Evolutionary conservation across 2,113 vertebrate genomes (phyloP).

Genomic region (Oncorhynchus keta): DNA sequence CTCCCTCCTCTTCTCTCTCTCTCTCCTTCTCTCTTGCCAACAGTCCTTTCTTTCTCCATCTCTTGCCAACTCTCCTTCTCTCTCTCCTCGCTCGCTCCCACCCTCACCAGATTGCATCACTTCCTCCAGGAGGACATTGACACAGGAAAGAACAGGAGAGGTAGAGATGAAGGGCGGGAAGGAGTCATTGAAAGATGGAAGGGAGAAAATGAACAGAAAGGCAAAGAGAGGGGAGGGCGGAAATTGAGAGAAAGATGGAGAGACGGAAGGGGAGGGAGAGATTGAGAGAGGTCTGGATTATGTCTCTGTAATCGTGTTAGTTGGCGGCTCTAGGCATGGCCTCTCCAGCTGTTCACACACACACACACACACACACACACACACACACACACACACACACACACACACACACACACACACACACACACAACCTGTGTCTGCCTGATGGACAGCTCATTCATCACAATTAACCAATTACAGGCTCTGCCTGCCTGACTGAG

Average conservation of each 20-base stretch:
- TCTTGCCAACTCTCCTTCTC: background rate
- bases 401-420: too few relatives aligned
- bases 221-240: background rate
- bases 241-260: background rate
- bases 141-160: background rate
- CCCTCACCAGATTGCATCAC: background rate
- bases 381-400: conserved; percentile 54
- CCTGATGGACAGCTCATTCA: conserved; percentile 80
- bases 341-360: conserved; percentile 74
- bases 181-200: conserved; percentile 3
- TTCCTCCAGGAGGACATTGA: background rate
- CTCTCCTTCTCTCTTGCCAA: background rate
- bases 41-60: background rate
- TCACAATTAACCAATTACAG: conserved; percentile 85
- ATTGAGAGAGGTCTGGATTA: conserved; percentile 61
- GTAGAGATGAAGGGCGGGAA: conserved; percentile 18
- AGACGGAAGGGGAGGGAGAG: conserved; percentile 31
- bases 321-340: conserved; percentile 71
- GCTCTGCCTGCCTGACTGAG: conserved; percentile 68
- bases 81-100: background rate
- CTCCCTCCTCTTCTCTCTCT: conserved; percentile 41
- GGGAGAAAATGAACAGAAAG: conserved; percentile 29
- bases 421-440: conserved; percentile 76
- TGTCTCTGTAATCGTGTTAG: conserved; percentile 80
- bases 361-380: conserved; percentile 45